These are phyloP conservation scores for Gallinago media DNA, from an alignment of 2,113 vertebrate genomes.

Conservation along the genomic window DNA sequence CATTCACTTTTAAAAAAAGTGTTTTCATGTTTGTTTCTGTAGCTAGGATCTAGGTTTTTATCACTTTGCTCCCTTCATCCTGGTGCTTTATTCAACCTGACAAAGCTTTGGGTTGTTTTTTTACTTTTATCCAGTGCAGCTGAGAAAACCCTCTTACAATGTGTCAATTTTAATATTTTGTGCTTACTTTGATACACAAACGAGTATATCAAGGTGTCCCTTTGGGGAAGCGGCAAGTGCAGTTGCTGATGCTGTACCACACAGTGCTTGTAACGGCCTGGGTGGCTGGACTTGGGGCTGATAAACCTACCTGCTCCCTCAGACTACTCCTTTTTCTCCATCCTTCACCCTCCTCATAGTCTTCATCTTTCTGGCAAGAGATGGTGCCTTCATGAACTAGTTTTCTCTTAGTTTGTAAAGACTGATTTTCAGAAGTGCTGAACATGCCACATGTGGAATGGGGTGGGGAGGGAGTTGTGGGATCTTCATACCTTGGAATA, in stretches of 20 bases:
- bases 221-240: background rate
- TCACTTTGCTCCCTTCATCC: slow-evolving; percentile 24
- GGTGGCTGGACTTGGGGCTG: background rate
- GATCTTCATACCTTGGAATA: background rate
- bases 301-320: background rate
- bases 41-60: slow-evolving; percentile 29
- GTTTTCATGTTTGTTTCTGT: slow-evolving; percentile 12
- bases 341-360: background rate
- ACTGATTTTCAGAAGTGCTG: background rate
- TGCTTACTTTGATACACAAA: slow-evolving; percentile 4
- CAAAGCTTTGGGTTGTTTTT: background rate
- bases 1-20: background rate
- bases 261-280: background rate
- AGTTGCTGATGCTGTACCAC: background rate
- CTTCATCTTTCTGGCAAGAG: background rate
- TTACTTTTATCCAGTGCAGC: slow-evolving; percentile 3
- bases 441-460: background rate
- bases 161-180: slow-evolving; percentile 57
- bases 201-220: background rate
- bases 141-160: slow-evolving; percentile 33
- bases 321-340: accelerated
- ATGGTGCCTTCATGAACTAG: background rate
- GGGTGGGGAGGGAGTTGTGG: accelerated
- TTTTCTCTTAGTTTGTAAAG: background rate
- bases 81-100: slow-evolving; percentile 55